Evolutionary conservation across 2,888 invertebrate species (phyloP).

Genomic region (Aromia moschata): DNA sequence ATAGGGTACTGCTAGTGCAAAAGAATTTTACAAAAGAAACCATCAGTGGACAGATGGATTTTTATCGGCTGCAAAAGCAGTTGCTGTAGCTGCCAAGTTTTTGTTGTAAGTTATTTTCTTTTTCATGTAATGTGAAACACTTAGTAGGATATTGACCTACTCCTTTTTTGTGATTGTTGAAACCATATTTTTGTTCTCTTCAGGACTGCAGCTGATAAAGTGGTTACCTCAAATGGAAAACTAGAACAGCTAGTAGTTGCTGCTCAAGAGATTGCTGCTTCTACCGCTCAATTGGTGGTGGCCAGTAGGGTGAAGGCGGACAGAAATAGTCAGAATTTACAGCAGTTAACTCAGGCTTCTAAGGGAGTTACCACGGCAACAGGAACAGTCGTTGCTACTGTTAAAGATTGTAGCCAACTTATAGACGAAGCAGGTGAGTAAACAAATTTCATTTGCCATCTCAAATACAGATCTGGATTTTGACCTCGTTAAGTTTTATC

Average conservation of each 20-base stretch:
- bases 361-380: conserved; percentile 85
- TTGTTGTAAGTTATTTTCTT: conserved; percentile 81
- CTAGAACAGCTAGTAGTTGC: conserved; percentile 94
- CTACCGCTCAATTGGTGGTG: conserved; percentile 96
- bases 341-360: conserved; percentile 86
- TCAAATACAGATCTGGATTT: too few relatives aligned
- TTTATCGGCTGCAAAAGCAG: conserved; percentile 97
- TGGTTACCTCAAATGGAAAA: conserved; percentile 85
- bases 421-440: conserved; percentile 80
- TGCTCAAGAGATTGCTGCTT: conserved; percentile 95
- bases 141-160: too few relatives aligned
- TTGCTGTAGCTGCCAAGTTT: conserved; percentile 94
- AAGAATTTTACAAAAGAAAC: conserved; percentile 97
- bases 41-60: conserved; percentile 99
- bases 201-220: conserved; percentile 93
- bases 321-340: conserved; percentile 79
- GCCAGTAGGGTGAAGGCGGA: conserved; percentile 96
- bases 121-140: too few relatives aligned
- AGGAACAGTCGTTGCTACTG: conserved; percentile 84
- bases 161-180: too few relatives aligned
- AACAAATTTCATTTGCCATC: neutral
- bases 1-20: conserved; percentile 81
- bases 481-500: too few relatives aligned
- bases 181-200: neutral
- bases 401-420: conserved; percentile 87